Evolutionary conservation across 2,888 invertebrate genomes (phyloP).

Genomic region (Drosophila eohydei): DNA sequence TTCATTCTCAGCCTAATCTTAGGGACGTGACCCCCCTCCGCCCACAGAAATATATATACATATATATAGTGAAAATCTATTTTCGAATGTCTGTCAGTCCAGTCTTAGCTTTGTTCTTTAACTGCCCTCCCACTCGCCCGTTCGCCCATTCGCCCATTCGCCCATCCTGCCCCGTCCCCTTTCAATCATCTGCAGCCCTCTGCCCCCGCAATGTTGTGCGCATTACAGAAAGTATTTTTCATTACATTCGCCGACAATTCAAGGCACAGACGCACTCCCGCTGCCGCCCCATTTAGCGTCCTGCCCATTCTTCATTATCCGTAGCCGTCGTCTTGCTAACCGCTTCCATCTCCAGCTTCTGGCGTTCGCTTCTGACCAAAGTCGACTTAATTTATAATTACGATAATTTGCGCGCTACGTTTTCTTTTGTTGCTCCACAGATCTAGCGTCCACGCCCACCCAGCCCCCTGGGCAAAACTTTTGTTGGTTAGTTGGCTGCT

Average conservation of each 20-base stretch:
- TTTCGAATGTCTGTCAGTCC: constrained; percentile 75
- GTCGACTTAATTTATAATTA: constrained; percentile 80
- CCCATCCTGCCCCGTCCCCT: background rate
- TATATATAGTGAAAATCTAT: constrained; percentile 67
- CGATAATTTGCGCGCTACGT: constrained; percentile 80
- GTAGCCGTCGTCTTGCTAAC: background rate
- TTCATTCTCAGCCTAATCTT: constrained; percentile 15
- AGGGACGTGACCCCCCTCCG: constrained; percentile 5
- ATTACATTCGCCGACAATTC: constrained; percentile 76
- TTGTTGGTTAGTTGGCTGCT: constrained; percentile 65
- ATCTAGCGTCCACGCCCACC: constrained; percentile 3
- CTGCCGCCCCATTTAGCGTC: background rate
- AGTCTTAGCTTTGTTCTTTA: constrained; percentile 3
- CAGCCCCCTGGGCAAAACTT: constrained; percentile 35
- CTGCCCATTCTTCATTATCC: constrained; percentile 15
- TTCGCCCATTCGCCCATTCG: background rate
- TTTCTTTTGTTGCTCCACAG: constrained; percentile 70
- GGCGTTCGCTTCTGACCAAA: constrained; percentile 52
- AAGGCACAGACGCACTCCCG: constrained; percentile 36
- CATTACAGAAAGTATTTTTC: constrained; percentile 72
- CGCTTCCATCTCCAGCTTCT: constrained; percentile 21
- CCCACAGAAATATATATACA: constrained; percentile 28
- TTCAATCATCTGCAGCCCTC: background rate
- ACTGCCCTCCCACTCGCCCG: background rate
- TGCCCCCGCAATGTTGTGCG: constrained; percentile 38